phyloP scores from a whole-genome alignment of 2,113 vertebrate species.

The Leuciscus idus region DNA sequence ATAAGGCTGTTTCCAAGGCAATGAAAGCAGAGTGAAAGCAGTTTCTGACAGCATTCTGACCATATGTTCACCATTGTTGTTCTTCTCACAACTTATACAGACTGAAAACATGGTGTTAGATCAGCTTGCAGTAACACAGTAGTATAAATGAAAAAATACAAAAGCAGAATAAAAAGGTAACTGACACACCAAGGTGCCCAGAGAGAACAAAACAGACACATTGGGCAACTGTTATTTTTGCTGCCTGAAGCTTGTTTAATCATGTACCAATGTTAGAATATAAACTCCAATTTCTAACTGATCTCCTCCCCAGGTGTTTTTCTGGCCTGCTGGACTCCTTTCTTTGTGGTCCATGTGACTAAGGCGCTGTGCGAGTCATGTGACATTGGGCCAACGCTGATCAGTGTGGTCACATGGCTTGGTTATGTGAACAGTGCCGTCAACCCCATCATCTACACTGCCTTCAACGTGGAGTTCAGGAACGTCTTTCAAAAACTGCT shows the following conservation, averaged over 20 bases:
- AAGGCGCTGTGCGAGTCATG: slow-evolving; percentile 73
- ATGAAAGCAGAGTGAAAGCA: slow-evolving; percentile 7
- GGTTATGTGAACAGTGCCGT: slow-evolving; percentile 80
- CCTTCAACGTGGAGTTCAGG: slow-evolving; percentile 76
- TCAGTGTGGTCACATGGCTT: slow-evolving; percentile 78
- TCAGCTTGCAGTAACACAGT: not conserved
- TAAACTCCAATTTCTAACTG: not conserved
- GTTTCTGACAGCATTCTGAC: not conserved
- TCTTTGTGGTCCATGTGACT: slow-evolving; percentile 78
- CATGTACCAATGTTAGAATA: not conserved
- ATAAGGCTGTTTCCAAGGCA: slow-evolving; percentile 1
- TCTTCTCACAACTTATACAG: not conserved
- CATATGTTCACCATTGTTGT: slow-evolving; percentile 11
- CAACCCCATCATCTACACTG: slow-evolving; percentile 80
- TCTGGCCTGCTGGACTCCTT: slow-evolving; percentile 79
- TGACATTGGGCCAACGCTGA: slow-evolving; percentile 70
- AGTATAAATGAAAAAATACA: not conserved
- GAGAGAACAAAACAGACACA: not conserved
- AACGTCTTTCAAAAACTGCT: slow-evolving; percentile 77
- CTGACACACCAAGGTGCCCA: not conserved
- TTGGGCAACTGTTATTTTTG: not conserved
- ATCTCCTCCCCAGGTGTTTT: slow-evolving; percentile 70
- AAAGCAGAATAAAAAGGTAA: not conserved
- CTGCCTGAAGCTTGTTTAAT: not conserved
- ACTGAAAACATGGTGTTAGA: not conserved